Evolutionary conservation across 2,797 vertebrate genomes (phyloP).

Genomic region (Dallia pectoralis): DNA sequence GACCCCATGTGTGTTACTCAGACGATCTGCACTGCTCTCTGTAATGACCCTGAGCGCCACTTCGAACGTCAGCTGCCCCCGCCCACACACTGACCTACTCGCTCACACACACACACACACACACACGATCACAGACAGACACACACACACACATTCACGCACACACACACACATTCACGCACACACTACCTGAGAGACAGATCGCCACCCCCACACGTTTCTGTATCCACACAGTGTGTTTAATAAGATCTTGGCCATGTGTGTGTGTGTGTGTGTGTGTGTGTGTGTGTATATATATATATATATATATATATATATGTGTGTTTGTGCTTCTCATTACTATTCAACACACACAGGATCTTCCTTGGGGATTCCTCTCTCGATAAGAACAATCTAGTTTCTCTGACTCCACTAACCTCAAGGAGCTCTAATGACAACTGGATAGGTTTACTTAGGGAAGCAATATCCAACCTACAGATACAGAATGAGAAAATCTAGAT

Average conservation of each 20-base stretch:
- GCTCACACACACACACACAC: slow-evolving; percentile 5
- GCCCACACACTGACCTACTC: slow-evolving; percentile 8
- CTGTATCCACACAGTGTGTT: too few relatives aligned
- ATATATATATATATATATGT: too few relatives aligned
- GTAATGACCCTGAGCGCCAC: slow-evolving; percentile 38
- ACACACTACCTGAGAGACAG: not conserved
- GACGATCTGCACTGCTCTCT: not conserved
- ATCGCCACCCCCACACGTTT: not conserved
- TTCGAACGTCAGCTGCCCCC: slow-evolving; percentile 46
- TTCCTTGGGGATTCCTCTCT: not conserved
- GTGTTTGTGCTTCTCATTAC: not conserved
- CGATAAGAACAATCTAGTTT: not conserved
- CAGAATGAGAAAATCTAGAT: too few relatives aligned
- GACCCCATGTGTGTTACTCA: slow-evolving; percentile 19
- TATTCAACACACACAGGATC: not conserved
- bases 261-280: slow-evolving; percentile 9
- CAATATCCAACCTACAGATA: too few relatives aligned
- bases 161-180: slow-evolving; percentile 4
- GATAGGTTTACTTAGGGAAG: too few relatives aligned
- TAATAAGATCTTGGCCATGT: not conserved
- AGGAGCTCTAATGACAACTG: too few relatives aligned
- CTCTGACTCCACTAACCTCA: too few relatives aligned
- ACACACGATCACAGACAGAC: not conserved
- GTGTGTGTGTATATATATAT: not conserved
- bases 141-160: slow-evolving; percentile 3